Percentiles rank a stretch among this genome's conserved stretches.
Evolutionary conservation across 1,140 invertebrate genomes (phyloP).

Genomic region (Proctacanthus coquilletti): DNA sequence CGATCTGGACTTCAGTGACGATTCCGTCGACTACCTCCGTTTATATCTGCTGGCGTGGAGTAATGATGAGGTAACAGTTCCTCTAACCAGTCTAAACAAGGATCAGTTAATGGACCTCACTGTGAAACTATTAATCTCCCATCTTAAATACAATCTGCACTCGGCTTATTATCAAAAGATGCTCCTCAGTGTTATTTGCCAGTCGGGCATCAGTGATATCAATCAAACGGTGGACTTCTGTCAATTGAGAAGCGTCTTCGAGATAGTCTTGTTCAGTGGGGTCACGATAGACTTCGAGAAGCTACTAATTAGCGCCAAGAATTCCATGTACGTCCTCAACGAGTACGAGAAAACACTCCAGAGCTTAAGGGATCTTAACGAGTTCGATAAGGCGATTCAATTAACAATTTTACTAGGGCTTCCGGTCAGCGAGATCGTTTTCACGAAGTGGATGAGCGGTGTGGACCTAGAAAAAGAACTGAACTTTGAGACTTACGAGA

Average conservation of each 20-base stretch:
- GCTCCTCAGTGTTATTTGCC: slow-evolving; percentile 21
- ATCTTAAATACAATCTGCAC: slow-evolving; percentile 20
- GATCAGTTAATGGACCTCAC: slow-evolving; percentile 19
- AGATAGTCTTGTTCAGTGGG: slow-evolving; percentile 11
- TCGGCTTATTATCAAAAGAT: slow-evolving; percentile 18
- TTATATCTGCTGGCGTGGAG: slow-evolving; percentile 22
- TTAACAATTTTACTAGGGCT: slow-evolving; percentile 18
- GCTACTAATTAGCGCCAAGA: background rate
- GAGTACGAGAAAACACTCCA: slow-evolving; percentile 8
- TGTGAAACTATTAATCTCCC: slow-evolving; percentile 14
- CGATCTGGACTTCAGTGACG: slow-evolving; percentile 17
- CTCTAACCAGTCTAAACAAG: slow-evolving; percentile 9
- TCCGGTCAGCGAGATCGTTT: slow-evolving; percentile 23
- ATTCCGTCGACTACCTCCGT: slow-evolving; percentile 17
- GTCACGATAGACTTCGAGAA: background rate
- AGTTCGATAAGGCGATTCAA: slow-evolving; percentile 22
- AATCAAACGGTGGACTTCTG: slow-evolving; percentile 20
- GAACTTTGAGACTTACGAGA: slow-evolving; percentile 17
- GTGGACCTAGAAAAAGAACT: slow-evolving; percentile 5
- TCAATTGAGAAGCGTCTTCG: slow-evolving; percentile 17
- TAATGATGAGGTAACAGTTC: slow-evolving; percentile 16
- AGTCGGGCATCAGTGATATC: slow-evolving; percentile 23
- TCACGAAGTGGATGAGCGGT: slow-evolving; percentile 21
- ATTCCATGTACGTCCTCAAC: no score
- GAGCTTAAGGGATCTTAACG: slow-evolving; percentile 14